Evolutionary conservation across 2,797 vertebrate genomes (phyloP), one percentile per base, ranked within the genome.

Genomic region (Kryptopterus vitreolus): DNA sequence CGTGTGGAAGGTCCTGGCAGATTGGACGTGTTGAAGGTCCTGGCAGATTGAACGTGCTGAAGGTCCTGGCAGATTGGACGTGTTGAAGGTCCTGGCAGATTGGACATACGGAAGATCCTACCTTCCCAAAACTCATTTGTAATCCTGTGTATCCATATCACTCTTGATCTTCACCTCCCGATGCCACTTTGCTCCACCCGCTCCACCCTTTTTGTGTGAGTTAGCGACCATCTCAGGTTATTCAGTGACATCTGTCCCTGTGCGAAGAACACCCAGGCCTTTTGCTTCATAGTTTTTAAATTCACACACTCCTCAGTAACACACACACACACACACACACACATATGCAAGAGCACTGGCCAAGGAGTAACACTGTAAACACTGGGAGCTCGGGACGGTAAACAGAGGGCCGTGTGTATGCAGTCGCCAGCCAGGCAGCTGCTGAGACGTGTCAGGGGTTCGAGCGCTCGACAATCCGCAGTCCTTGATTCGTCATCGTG

Each of bases 401-500:
- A 84, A 83, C 80, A 84, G 66, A 85, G 78, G 57, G 46, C 82
- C 43, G 79, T 82, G 83, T 81, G 85, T 82, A 72, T 76, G 80
- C 74, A 74, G 58, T 76, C 43, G 7, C 52, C 16, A n/a, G 72
- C 77, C 72, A 79, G 81, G 59, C 78, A 85, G 79, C 78, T 86
- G 84, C 78, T 72, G 80, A 85, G 81, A 75, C 69, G 69, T 66
- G 57, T 82, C 74, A 78, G 57, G 71, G 69, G 31, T 74, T 57
- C 22, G 31, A 76, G 57, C 63, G 3, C 35, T 57, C 46, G 58
- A 61, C 63, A 33, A 70, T 57, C 72, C 77, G 52, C 78, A 26
- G 70, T 76, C 77, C 81, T 86, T 87, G 87, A 88, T 88, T 87
- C 85, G 84, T 88, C 82, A 70, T 86, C 84, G 1, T n/a, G 20